A percentile compares a stretch with the other conserved stretches of the same genome.
Conservation (phyloP, 2,888 invertebrate species). For the Lampropteryx suffumata region DNA sequence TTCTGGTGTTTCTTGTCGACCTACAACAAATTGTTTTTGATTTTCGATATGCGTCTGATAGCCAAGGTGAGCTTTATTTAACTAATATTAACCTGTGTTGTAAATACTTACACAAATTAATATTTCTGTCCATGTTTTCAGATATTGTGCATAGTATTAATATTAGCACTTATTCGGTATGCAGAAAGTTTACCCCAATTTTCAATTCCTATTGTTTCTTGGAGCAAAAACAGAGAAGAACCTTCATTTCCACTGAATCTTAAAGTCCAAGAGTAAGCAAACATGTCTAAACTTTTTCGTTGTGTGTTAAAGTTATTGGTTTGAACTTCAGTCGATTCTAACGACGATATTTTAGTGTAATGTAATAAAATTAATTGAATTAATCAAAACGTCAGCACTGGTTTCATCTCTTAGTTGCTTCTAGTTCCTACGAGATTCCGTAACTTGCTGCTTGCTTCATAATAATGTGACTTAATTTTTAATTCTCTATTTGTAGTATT, state of each 20-base stretch:
- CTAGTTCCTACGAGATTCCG: too few species aligned
- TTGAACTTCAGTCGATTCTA: too few species aligned
- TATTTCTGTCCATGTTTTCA: constrained; percentile 4
- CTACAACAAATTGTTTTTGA: background rate
- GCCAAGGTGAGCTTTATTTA: constrained; percentile 12
- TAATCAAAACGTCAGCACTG: too few species aligned
- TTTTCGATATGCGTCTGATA: constrained; percentile 7
- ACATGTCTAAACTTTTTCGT: too few species aligned
- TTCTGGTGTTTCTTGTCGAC: background rate
- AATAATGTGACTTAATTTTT: too few species aligned
- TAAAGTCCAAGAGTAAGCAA: constrained; percentile 14
- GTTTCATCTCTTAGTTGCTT: too few species aligned
- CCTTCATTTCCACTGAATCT: background rate
- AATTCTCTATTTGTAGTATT: constrained; percentile 9
- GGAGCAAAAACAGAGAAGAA: constrained; percentile 10
- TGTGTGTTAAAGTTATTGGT: too few species aligned
- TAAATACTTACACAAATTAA: background rate
- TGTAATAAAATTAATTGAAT: too few species aligned
- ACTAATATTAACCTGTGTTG: background rate
- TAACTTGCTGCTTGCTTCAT: too few species aligned
- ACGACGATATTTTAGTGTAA: too few species aligned
- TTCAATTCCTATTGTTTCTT: constrained; percentile 15
- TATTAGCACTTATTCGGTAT: background rate
- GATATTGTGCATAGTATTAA: constrained; percentile 5
- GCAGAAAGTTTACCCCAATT: constrained; percentile 15